These are phyloP conservation scores for Novumbra hubbsi DNA, from an alignment of 2,797 vertebrate genomes.

Conservation along the genomic window DNA sequence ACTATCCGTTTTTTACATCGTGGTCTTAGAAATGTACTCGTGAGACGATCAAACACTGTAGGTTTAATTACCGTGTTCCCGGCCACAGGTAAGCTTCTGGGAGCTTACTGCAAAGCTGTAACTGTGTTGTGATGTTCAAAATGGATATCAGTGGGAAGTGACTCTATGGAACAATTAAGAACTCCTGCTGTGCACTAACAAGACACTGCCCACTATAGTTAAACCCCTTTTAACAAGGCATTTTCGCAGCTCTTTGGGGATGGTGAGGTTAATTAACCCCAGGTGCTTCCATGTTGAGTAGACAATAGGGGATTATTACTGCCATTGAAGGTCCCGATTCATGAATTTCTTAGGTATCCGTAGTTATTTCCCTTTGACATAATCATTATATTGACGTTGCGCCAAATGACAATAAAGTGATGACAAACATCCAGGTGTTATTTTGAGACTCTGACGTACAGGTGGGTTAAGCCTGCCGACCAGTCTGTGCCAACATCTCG, in stretches of 20 bases:
- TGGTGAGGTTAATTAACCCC: slow-evolving; percentile 28
- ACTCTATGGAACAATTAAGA: slow-evolving; percentile 19
- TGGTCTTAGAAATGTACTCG: too few relatives aligned
- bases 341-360: too few relatives aligned
- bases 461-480: too few relatives aligned
- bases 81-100: slow-evolving; percentile 13
- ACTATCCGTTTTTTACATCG: too few relatives aligned
- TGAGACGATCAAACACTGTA: too few relatives aligned
- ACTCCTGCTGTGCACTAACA: slow-evolving; percentile 5
- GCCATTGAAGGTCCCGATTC: neutral
- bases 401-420: too few relatives aligned
- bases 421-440: too few relatives aligned
- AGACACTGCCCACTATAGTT: slow-evolving; percentile 5
- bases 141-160: slow-evolving; percentile 21
- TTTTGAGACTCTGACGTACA: too few relatives aligned
- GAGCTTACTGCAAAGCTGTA: slow-evolving; percentile 18
- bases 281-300: slow-evolving; percentile 19
- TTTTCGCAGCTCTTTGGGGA: slow-evolving; percentile 19
- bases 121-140: slow-evolving; percentile 20
- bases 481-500: too few relatives aligned
- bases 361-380: too few relatives aligned
- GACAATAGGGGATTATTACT: slow-evolving; percentile 24
- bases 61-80: too few relatives aligned
- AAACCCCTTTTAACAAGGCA: neutral
- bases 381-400: too few relatives aligned